phyloP scores from a whole-genome alignment of 2,797 vertebrate species.

The Monodelphis domestica region DNA sequence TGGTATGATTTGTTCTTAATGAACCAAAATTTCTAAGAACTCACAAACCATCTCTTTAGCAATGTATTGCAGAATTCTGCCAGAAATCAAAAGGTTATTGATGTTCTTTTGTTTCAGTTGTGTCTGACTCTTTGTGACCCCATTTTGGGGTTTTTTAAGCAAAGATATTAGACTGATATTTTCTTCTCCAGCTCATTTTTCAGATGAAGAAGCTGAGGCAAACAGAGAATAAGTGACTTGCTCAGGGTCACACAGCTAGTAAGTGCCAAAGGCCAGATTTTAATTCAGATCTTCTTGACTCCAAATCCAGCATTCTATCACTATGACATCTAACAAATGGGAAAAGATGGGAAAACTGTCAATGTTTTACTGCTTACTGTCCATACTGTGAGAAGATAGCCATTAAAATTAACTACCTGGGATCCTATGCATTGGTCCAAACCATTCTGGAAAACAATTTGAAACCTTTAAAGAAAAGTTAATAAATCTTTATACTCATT shows the following conservation, averaged over 20 bases:
- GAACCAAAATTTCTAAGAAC: not conserved
- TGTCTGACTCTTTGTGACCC: not conserved
- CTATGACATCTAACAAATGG: not conserved
- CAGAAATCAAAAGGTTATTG: not conserved
- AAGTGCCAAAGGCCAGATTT: not conserved
- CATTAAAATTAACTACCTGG: not conserved
- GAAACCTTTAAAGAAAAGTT: not conserved
- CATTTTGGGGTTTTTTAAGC: not conserved
- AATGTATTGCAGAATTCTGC: not conserved
- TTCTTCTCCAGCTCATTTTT: not conserved
- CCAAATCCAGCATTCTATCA: not conserved
- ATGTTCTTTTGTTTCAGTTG: not conserved
- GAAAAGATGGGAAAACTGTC: not conserved
- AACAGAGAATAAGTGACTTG: not conserved
- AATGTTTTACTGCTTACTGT: too few species aligned
- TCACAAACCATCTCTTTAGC: not conserved
- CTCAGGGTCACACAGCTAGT: not conserved
- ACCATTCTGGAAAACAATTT: not conserved
- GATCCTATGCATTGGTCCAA: not conserved
- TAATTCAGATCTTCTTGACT: not conserved
- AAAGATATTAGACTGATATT: not conserved
- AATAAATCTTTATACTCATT: not conserved
- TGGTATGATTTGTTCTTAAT: not conserved
- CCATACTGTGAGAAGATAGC: not conserved
- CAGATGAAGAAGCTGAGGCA: not conserved